These are phyloP conservation scores for Myzus persicae DNA, from an alignment of 1,140 invertebrate genomes.

Conservation along the genomic window DNA sequence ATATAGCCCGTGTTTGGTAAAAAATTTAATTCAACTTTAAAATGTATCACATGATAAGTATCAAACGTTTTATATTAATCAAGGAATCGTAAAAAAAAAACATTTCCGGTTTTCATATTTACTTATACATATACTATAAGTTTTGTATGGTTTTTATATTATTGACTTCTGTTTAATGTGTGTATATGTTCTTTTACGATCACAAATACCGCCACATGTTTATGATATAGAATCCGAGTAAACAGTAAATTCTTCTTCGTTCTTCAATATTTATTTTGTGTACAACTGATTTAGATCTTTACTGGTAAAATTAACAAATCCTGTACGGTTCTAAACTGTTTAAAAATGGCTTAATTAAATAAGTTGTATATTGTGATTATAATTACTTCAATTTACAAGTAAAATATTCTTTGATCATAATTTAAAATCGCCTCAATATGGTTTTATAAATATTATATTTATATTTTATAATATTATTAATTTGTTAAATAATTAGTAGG, in stretches of 20 bases:
- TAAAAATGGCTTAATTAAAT: neutral
- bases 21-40: constrained; percentile 17
- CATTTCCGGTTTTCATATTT: constrained; percentile 54
- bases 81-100: constrained; percentile 38
- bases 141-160: constrained; percentile 48
- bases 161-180: constrained; percentile 56
- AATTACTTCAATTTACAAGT: neutral
- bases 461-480: neutral
- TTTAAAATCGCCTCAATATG: neutral
- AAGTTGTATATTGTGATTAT: neutral
- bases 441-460: neutral
- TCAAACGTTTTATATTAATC: constrained; percentile 34
- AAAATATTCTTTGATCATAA: neutral
- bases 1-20: neutral
- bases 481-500: neutral
- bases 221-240: constrained; percentile 37
- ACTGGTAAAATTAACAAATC: constrained; percentile 5
- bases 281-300: constrained; percentile 34
- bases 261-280: constrained; percentile 38
- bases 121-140: constrained; percentile 12
- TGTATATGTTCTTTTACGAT: constrained; percentile 56
- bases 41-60: neutral
- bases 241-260: constrained; percentile 27
- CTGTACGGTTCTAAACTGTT: neutral
- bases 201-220: constrained; percentile 50